Conservation (phyloP, 1,140 invertebrate species). For the Armadillidium nasatum region DNA sequence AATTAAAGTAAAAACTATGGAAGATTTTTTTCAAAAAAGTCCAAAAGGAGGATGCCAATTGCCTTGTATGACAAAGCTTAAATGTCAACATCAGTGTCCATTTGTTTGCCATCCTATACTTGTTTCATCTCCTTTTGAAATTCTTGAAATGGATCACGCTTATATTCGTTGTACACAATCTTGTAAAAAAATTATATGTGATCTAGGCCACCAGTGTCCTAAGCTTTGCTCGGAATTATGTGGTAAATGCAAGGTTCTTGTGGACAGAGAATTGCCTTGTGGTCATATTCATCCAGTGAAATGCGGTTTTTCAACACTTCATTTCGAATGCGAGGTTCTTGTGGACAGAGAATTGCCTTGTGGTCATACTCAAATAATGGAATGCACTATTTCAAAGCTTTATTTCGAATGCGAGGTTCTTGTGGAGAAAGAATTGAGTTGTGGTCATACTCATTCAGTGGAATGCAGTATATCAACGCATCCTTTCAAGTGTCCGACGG, state of each 20-base stretch:
- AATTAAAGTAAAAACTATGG: conserved; percentile 39
- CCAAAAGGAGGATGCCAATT: conserved; percentile 73
- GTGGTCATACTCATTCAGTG: conserved; percentile 30
- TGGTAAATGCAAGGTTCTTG: no score
- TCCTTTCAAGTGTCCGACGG: conserved; percentile 23
- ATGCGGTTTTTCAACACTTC: no score
- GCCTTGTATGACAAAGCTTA: conserved; percentile 66
- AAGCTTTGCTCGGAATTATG: conserved; percentile 48
- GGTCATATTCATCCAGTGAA: no score
- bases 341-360: conserved; percentile 29
- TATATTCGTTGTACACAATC: conserved; percentile 50
- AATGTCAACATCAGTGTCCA: conserved; percentile 58
- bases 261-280: no score
- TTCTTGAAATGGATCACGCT: conserved; percentile 51
- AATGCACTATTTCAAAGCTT: conserved; percentile 34
- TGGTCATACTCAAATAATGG: conserved; percentile 27
- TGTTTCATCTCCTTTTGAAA: no score
- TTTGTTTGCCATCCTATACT: conserved; percentile 55
- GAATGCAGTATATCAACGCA: conserved; percentile 23
- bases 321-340: no score
- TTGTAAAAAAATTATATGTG: conserved; percentile 52
- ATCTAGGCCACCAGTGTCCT: conserved; percentile 49
- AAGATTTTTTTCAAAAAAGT: conserved; percentile 55
- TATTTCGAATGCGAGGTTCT: conserved; percentile 46
- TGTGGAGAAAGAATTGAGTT: conserved; percentile 38